These are phyloP conservation scores for Malurus splendens DNA, from an alignment of 2,797 vertebrate genomes.

Conservation along the genomic window DNA sequence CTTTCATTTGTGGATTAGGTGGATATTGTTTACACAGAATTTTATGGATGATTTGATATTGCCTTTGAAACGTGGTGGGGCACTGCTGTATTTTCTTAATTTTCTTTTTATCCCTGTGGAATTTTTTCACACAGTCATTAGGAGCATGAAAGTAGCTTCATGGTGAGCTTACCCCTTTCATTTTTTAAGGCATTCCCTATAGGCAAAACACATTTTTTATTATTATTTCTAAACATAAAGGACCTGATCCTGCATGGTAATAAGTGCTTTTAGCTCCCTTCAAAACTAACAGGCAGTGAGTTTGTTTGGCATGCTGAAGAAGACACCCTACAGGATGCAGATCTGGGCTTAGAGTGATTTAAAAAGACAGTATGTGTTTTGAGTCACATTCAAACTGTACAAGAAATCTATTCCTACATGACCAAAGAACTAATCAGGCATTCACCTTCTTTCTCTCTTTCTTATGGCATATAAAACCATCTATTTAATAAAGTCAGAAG, in stretches of 20 bases:
- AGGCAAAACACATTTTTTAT: neutral
- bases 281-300: neutral
- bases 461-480: neutral
- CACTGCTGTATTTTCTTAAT: constrained; percentile 18
- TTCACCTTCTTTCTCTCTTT: neutral
- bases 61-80: constrained; percentile 13
- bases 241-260: constrained; percentile 3
- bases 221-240: neutral
- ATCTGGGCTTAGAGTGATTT: neutral
- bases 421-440: neutral
- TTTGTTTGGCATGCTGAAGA: neutral
- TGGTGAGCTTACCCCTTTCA: neutral
- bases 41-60: neutral
- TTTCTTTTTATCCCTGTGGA: constrained; percentile 21
- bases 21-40: constrained; percentile 20
- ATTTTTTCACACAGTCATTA: neutral
- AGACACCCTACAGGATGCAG: neutral
- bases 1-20: constrained; percentile 29
- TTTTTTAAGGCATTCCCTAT: constrained; percentile 12
- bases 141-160: constrained; percentile 16
- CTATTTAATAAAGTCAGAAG: neutral
- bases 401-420: neutral
- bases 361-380: neutral
- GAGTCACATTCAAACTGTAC: neutral
- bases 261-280: neutral